Conservation (phyloP, 1,140 invertebrate species). For the Heliconius himera region DNA sequence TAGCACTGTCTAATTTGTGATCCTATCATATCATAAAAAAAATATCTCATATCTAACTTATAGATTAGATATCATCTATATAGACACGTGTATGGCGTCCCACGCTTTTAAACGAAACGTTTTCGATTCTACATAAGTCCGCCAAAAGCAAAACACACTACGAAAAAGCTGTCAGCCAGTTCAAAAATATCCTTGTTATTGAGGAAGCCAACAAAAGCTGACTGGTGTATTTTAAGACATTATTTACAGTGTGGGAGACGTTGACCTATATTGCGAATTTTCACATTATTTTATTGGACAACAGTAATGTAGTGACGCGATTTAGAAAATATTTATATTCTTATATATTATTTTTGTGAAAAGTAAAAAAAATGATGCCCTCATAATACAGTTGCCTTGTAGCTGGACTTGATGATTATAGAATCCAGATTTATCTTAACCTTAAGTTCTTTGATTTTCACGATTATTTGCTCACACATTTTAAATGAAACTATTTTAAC, state of each 20-base stretch:
- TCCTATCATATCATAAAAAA: background rate
- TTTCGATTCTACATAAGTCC: background rate
- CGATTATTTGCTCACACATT: too few species aligned
- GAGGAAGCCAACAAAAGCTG: background rate
- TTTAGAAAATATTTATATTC: too few species aligned
- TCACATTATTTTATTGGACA: too few species aligned
- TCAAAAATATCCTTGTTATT: background rate
- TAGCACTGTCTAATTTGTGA: too few species aligned
- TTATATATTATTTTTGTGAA: too few species aligned
- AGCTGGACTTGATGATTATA: too few species aligned
- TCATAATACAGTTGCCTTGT: too few species aligned
- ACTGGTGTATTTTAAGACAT: background rate
- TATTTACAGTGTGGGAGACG: conserved; percentile 10
- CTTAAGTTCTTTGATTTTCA: too few species aligned
- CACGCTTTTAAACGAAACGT: background rate
- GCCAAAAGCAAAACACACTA: background rate
- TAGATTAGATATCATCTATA: background rate
- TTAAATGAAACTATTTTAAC: too few species aligned
- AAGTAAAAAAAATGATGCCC: too few species aligned
- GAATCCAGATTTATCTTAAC: too few species aligned
- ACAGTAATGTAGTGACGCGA: too few species aligned
- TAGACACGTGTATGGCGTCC: background rate
- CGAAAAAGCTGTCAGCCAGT: background rate
- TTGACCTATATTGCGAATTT: background rate
- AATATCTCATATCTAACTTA: background rate